Evolutionary conservation across 2,797 vertebrate species (phyloP).

Genomic region (Brachyrhaphis roseni): DNA sequence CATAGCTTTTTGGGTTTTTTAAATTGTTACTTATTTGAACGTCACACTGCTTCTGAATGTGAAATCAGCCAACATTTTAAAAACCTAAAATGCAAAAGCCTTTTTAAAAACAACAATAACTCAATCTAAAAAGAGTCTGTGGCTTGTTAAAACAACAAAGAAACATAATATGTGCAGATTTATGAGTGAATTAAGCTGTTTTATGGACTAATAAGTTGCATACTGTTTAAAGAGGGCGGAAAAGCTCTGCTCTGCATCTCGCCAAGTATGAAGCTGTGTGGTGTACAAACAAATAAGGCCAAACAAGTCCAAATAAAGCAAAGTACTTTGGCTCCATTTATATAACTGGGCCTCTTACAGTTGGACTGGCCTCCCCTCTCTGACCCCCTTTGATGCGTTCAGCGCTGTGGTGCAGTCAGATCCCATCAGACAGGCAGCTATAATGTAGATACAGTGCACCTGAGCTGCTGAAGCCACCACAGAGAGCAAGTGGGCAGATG

Average conservation of each 20-base stretch:
- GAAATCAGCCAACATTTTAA: constrained; percentile 21
- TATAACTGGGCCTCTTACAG: constrained; percentile 77
- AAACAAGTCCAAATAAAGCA: constrained; percentile 82
- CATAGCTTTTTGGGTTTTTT: constrained; percentile 51
- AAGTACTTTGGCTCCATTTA: constrained; percentile 82
- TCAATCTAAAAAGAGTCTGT: constrained; percentile 42
- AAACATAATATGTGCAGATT: constrained; percentile 46
- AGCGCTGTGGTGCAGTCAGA: constrained; percentile 67
- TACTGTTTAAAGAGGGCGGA: constrained; percentile 68
- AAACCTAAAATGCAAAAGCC: constrained; percentile 39
- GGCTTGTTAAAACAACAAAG: constrained; percentile 54
- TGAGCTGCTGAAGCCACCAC: constrained; percentile 68
- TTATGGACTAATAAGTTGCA: constrained; percentile 55
- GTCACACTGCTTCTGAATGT: constrained; percentile 50
- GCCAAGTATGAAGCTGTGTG: constrained; percentile 76
- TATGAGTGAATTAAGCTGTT: constrained; percentile 63
- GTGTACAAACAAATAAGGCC: constrained; percentile 79
- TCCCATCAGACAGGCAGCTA: constrained; percentile 72
- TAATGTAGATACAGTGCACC: constrained; percentile 72
- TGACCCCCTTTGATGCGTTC: constrained; percentile 73
- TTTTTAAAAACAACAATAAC: constrained; percentile 20
- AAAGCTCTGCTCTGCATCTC: constrained; percentile 65
- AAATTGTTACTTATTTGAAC: constrained; percentile 56
- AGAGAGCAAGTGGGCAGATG: constrained; percentile 74
- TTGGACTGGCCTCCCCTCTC: constrained; percentile 67